Percentiles rank a stretch among this genome's conserved stretches.
phyloP scores from a whole-genome alignment of 2,888 invertebrate species.

The Omphaloscelis lunosa region DNA sequence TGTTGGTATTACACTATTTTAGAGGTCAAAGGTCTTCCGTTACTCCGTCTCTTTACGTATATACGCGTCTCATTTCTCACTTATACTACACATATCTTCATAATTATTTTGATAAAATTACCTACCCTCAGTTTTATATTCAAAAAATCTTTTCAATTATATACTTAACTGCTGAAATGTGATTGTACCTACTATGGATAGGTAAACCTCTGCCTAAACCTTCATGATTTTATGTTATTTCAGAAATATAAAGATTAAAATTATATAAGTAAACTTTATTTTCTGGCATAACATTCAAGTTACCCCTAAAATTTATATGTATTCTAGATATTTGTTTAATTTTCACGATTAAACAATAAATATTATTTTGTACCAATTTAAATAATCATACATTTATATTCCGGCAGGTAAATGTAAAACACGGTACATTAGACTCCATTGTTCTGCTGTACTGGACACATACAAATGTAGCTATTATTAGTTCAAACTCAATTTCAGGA shows the following conservation, averaged over 20 bases:
- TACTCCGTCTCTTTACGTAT: background rate
- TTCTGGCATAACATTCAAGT: background rate
- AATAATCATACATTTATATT: conserved; percentile 38
- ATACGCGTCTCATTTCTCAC: conserved; percentile 6
- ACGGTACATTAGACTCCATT: conserved; percentile 47
- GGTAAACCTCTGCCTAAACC: too few relatives aligned
- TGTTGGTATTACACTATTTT: conserved; percentile 25
- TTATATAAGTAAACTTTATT: too few relatives aligned
- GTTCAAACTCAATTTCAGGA: conserved; percentile 22
- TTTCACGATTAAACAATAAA: background rate
- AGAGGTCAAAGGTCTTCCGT: conserved; percentile 20
- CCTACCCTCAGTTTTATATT: too few relatives aligned
- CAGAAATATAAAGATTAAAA: too few relatives aligned
- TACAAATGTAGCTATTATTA: conserved; percentile 61
- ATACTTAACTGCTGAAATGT: too few relatives aligned
- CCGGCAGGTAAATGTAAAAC: conserved; percentile 35
- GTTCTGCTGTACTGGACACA: conserved; percentile 46
- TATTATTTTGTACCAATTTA: conserved; percentile 26
- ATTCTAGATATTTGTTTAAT: background rate
- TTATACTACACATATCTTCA: background rate
- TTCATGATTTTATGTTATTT: too few relatives aligned
- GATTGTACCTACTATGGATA: too few relatives aligned
- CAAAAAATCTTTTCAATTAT: background rate
- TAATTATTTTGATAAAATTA: background rate
- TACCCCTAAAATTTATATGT: too few relatives aligned